Conservation (phyloP, 2,888 invertebrate genomes). For the Panopea generosa region DNA sequence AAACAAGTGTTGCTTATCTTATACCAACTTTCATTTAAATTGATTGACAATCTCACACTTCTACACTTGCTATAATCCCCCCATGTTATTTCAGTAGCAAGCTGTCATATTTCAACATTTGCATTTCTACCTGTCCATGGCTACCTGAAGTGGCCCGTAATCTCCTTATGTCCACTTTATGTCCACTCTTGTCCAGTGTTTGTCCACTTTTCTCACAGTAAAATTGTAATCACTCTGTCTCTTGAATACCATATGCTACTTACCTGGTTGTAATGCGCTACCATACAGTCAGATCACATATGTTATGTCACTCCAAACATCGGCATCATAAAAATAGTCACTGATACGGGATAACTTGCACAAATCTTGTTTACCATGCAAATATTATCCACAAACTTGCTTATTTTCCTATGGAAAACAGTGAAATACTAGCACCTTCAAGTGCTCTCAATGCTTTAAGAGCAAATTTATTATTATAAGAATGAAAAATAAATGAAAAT, state of each 20-base stretch:
- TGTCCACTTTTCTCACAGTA: conserved; percentile 48
- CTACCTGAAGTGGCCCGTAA: conserved; percentile 34
- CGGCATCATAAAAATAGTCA: conserved; percentile 7
- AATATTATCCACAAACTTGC: too few relatives aligned
- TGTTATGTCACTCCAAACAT: conserved; percentile 5
- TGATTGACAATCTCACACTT: too few relatives aligned
- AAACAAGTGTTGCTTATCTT: too few relatives aligned
- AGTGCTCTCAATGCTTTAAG: too few relatives aligned
- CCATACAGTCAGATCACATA: neutral
- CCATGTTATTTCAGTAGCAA: conserved; percentile 29
- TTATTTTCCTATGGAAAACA: too few relatives aligned
- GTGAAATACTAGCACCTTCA: too few relatives aligned
- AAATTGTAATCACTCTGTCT: conserved; percentile 17
- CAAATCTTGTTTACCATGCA: conserved; percentile 5
- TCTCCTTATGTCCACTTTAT: conserved; percentile 49
- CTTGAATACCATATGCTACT: conserved; percentile 28
- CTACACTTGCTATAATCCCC: neutral
- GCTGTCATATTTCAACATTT: conserved; percentile 47
- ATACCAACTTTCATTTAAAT: too few relatives aligned
- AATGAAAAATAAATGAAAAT: too few relatives aligned
- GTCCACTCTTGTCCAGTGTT: conserved; percentile 40
- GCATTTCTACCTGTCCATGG: conserved; percentile 20
- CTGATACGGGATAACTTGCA: neutral
- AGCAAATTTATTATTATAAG: too few relatives aligned
- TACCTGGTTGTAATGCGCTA: conserved; percentile 6